phyloP scores from a whole-genome alignment of 2,113 vertebrate species.

The Callithrix jacchus region DNA sequence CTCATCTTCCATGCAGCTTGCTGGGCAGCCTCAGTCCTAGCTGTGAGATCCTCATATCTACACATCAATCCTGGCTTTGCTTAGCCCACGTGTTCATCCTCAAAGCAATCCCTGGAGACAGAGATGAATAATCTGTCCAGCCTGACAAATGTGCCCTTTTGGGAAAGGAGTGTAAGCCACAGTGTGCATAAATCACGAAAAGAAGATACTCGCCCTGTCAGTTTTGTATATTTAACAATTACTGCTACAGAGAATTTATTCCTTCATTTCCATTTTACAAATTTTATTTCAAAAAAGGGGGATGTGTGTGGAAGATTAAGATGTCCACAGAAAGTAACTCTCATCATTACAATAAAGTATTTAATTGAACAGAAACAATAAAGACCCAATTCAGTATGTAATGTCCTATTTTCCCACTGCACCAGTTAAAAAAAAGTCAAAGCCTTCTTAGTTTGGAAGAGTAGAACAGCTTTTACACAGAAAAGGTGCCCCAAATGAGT shows the following conservation, averaged over 20 bases:
- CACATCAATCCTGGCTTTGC: neutral
- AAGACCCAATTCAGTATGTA: constrained; percentile 70
- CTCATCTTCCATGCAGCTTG: fast-evolving
- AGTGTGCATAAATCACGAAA: neutral
- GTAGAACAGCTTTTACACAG: neutral
- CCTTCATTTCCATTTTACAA: constrained; percentile 68
- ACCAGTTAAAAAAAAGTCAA: neutral
- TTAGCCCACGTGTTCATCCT: neutral
- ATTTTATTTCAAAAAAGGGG: constrained; percentile 84
- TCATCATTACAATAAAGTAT: constrained; percentile 66
- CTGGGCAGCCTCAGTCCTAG: neutral
- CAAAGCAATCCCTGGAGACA: neutral
- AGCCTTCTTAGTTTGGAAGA: neutral
- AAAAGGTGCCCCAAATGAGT: constrained; percentile 42
- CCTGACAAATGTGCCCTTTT: neutral
- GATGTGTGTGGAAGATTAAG: constrained; percentile 37
- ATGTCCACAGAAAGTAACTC: constrained; percentile 74
- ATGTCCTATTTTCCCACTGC: constrained; percentile 37
- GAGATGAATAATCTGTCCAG: fast-evolving
- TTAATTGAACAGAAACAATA: constrained; percentile 18
- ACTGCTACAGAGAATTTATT: constrained; percentile 58
- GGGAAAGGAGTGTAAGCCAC: neutral
- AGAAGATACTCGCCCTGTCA: neutral
- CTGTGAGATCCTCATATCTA: neutral
- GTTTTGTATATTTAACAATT: neutral